Evolutionary conservation across 2,797 vertebrate genomes (phyloP).

Genomic region (Spatula versicolor): DNA sequence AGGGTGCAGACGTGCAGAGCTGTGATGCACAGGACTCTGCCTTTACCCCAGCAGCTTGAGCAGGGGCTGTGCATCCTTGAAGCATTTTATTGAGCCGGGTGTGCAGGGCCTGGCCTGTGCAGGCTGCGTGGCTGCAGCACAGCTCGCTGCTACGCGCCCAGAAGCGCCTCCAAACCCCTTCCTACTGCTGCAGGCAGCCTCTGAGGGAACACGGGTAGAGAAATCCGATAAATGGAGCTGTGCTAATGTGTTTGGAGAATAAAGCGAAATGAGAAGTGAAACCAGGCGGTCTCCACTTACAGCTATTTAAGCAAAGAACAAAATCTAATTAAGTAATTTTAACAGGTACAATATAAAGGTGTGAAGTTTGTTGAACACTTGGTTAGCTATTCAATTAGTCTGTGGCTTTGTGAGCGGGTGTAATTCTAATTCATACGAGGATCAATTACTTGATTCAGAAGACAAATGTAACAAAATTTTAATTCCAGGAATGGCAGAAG

Average conservation of each 20-base stretch:
- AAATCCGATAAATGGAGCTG: neutral
- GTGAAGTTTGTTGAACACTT: constrained; percentile 35
- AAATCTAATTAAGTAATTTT: constrained; percentile 11
- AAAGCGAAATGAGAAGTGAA: neutral
- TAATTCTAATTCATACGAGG: neutral
- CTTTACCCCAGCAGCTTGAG: fast-evolving
- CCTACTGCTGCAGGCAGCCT: neutral
- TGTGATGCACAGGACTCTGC: neutral
- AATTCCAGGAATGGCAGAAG: neutral
- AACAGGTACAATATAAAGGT: neutral
- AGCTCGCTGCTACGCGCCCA: neutral
- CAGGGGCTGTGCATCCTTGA: fast-evolving
- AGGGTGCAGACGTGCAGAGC: fast-evolving
- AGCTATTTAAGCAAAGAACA: neutral
- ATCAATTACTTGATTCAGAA: constrained; percentile 37
- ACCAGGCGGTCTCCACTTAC: neutral
- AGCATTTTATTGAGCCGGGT: neutral
- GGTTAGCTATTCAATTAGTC: constrained; percentile 39
- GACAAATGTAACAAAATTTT: constrained; percentile 8
- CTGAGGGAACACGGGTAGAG: neutral
- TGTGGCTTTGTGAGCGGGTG: neutral
- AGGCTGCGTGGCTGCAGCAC: fast-evolving
- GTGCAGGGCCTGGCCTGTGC: fast-evolving
- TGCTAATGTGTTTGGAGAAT: neutral
- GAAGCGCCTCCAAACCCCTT: neutral